Evolutionary conservation across 1,140 invertebrate genomes (phyloP).

Genomic region (Drosophila ficusphila): DNA sequence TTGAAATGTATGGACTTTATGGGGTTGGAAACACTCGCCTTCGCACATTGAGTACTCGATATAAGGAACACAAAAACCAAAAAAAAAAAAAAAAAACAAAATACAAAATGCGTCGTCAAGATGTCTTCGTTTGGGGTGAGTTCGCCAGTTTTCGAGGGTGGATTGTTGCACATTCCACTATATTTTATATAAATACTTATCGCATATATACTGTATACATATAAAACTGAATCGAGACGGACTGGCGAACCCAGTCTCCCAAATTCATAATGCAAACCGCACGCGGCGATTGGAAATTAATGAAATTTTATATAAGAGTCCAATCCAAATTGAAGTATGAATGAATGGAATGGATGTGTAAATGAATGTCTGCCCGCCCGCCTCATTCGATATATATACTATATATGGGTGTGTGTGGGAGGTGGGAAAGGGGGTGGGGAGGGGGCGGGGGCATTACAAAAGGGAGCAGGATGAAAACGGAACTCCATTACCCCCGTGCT

Average conservation of each 20-base stretch:
- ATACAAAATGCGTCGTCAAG: slow-evolving; percentile 2
- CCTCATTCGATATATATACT: slow-evolving; percentile 31
- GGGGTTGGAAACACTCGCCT: background rate
- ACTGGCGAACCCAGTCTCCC: slow-evolving; percentile 1
- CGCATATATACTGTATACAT: background rate
- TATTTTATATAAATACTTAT: background rate
- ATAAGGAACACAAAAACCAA: background rate
- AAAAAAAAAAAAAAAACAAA: too few species aligned
- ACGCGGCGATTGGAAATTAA: slow-evolving; percentile 68
- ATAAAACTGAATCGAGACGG: background rate
- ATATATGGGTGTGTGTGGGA: slow-evolving; percentile 27
- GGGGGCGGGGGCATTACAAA: slow-evolving; percentile 60
- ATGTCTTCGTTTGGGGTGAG: background rate
- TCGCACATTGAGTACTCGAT: background rate
- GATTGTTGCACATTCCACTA: slow-evolving; percentile 6
- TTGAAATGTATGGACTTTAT: slow-evolving; percentile 10
- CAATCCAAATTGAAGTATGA: slow-evolving; percentile 51
- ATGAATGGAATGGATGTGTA: slow-evolving; percentile 31
- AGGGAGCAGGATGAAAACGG: slow-evolving; percentile 8
- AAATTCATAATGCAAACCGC: slow-evolving; percentile 7
- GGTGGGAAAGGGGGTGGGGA: too few species aligned
- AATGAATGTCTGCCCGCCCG: slow-evolving; percentile 20
- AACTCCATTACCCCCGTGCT: slow-evolving; percentile 50
- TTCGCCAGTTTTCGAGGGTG: background rate
- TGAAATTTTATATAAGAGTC: slow-evolving; percentile 66